A percentile compares a stretch with the other conserved stretches of the same genome.
phyloP scores from a whole-genome alignment of 2,113 vertebrate species.

The Rostratula benghalensis region DNA sequence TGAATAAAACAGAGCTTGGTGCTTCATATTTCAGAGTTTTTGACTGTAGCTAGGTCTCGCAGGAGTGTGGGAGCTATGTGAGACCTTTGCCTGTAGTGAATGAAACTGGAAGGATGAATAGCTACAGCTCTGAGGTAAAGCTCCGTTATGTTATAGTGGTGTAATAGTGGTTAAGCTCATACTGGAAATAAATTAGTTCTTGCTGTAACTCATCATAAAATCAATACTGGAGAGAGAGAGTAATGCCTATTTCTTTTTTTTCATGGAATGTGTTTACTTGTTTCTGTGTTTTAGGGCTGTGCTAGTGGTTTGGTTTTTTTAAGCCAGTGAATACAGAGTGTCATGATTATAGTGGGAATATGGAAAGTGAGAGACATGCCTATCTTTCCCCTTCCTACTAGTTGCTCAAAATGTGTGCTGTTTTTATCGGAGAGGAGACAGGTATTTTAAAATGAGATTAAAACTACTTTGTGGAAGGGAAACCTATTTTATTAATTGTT shows the following conservation, averaged over 20 bases:
- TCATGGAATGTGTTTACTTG: not conserved
- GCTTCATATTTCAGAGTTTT: conserved; percentile 21
- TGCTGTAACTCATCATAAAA: not conserved
- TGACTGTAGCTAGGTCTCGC: not conserved
- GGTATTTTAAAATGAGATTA: not conserved
- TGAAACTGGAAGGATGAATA: conserved; percentile 17
- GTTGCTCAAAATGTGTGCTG: not conserved
- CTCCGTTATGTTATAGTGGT: not conserved
- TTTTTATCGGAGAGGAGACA: not conserved
- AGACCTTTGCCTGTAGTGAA: not conserved
- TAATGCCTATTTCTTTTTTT: not conserved
- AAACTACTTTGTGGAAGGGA: not conserved
- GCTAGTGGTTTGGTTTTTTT: not conserved
- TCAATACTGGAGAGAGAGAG: not conserved
- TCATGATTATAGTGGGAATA: not conserved
- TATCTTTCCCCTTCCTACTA: not conserved
- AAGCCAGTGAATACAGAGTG: not conserved
- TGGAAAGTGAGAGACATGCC: not conserved
- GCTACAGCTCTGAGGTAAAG: not conserved
- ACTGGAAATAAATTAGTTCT: not conserved
- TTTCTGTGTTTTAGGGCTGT: not conserved
- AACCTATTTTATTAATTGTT: not conserved
- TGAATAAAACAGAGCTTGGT: conserved; percentile 51
- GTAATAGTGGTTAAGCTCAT: not conserved
- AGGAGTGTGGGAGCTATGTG: not conserved